Evolutionary conservation across 35 echinoderm and acorn worm species (phyloP).

Genomic region (Acanthaster planci): DNA sequence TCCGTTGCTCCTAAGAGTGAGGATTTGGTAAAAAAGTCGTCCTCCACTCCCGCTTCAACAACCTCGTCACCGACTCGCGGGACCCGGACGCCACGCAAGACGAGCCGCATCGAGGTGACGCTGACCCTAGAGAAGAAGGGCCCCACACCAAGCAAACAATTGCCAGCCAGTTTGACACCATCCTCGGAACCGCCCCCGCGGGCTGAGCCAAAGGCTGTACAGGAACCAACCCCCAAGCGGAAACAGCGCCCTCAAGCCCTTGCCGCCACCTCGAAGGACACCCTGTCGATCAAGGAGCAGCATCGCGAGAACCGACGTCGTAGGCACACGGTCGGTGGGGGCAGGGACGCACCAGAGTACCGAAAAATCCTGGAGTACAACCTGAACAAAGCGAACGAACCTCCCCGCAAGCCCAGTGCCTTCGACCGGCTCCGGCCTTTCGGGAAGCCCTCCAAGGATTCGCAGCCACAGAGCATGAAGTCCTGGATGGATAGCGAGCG

Average conservation of each 20-base stretch:
- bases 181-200: not conserved
- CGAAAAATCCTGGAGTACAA: slow-evolving; percentile 71
- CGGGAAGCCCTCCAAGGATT: slow-evolving; percentile 46
- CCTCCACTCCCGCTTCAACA: slow-evolving; percentile 11
- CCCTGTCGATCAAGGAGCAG: slow-evolving; percentile 45
- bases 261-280: slow-evolving; percentile 12
- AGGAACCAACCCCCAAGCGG: slow-evolving; percentile 31
- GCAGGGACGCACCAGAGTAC: slow-evolving; percentile 52
- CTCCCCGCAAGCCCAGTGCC: slow-evolving; percentile 34
- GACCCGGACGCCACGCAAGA: slow-evolving; percentile 24
- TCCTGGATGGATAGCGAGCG: slow-evolving; percentile 52
- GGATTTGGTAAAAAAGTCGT: slow-evolving; percentile 2
- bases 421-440: slow-evolving; percentile 56
- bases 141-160: slow-evolving; percentile 25
- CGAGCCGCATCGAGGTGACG: slow-evolving; percentile 63
- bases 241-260: slow-evolving; percentile 31
- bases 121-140: slow-evolving; percentile 71
- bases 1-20: not conserved
- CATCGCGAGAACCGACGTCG: slow-evolving; percentile 64
- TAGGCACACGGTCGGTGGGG: slow-evolving; percentile 78
- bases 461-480: slow-evolving; percentile 48
- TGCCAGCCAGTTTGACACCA: not conserved
- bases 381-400: slow-evolving; percentile 6
- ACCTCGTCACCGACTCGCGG: not conserved
- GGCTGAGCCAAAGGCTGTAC: not conserved